Evolutionary conservation across 1,140 invertebrate genomes (phyloP), one percentile per base, ranked within the genome.

Genomic region (Hyposmocoma kahamanoa): DNA sequence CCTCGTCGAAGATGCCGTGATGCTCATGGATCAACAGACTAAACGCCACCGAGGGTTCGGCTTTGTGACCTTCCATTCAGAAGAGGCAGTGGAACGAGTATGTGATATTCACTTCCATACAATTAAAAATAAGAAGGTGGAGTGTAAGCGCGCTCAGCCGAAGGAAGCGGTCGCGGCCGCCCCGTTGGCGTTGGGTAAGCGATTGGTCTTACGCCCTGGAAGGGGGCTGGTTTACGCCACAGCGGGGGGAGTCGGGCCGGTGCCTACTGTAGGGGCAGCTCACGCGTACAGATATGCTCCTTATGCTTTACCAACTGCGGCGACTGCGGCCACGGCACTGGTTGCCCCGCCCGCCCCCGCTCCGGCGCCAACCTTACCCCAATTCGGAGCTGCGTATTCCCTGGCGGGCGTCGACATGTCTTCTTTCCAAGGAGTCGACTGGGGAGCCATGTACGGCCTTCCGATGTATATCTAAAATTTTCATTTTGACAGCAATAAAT

Each of bases 11-110:
- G 96, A 97, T 74, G 95, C 95, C 13, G 95, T 97, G 9, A 96
- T 97, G 95, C 89, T 97, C 58, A 97, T 97, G 95, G 96, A 97
- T 79, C 95, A 97, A 83, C 95, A 96, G 81, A 97, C 95, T 6
- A 96, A 96, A 71, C 91, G 95, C 28, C 95, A 96, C 76, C 89
- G 95, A 39, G 95, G 95, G 43, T 96, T 97, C 77, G 95, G 95
- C 9, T 97, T 97, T 81, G 95, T 97, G 13, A 97, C 95, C 3
- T 97, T 97, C 86, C 95, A 96, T 73, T 94, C 92, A 59, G 95
- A 97, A 77, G 95, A 97, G 68, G 94, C 96, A 0, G 94, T 96
- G 1, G 95, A 96, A 76, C 90, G 94, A 44, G 95, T 97, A 2
- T 96, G 95, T 88, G 95, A 96, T 72, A 96, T 96, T 34, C 95